phyloP scores from a whole-genome alignment of 2,113 vertebrate species.

The Bettongia penicillata region DNA sequence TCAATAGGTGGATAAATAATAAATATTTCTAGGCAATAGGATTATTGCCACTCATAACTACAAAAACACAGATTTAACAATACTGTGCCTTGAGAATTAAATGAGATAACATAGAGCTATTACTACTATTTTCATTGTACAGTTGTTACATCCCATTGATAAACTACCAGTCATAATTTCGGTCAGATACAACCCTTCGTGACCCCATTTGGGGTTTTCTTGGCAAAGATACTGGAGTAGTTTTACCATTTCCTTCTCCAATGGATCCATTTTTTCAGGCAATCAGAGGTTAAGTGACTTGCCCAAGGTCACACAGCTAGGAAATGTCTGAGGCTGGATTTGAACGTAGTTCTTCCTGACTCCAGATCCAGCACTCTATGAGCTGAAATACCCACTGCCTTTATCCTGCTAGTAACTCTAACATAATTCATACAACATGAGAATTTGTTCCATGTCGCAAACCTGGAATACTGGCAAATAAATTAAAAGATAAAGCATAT shows the following conservation, averaged over 20 bases:
- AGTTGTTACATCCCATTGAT: background rate
- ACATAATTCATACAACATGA: background rate
- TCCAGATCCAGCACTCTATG: background rate
- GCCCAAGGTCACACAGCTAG: background rate
- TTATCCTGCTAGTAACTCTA: background rate
- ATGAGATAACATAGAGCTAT: background rate
- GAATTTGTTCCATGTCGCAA: background rate
- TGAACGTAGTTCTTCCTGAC: background rate
- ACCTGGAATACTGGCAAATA: background rate
- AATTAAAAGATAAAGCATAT: background rate
- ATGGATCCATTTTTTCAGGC: background rate
- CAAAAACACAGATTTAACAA: background rate
- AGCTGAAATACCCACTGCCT: background rate
- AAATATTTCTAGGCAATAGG: background rate
- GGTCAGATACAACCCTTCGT: too few species aligned
- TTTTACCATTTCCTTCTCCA: too few species aligned
- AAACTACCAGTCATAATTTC: background rate
- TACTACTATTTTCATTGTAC: background rate
- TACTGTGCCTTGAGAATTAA: background rate
- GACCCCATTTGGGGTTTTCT: too few species aligned
- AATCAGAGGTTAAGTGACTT: background rate
- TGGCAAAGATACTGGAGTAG: too few species aligned
- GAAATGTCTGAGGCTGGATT: background rate
- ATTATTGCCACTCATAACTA: background rate
- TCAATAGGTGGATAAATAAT: background rate